Percentiles rank a stretch among this genome's conserved stretches.
These are phyloP conservation scores for Mechanitis mazaeus DNA, from an alignment of 2,888 invertebrate genomes.

Conservation along the genomic window DNA sequence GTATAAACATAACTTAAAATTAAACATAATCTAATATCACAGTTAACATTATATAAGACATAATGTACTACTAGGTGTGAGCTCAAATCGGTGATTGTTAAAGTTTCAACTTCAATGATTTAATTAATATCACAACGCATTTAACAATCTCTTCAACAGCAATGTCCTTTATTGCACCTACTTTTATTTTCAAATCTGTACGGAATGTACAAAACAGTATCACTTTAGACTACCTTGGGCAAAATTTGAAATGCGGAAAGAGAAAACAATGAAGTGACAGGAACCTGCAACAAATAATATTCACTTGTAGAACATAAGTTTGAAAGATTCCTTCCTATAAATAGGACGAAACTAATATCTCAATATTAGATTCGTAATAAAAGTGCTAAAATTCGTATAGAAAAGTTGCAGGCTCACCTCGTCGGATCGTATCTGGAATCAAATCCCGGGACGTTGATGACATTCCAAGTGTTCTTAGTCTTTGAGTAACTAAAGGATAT, in stretches of 20 bases:
- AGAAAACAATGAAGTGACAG: slow-evolving; percentile 92
- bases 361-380: no score
- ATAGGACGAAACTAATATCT: no score
- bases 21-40: slow-evolving; percentile 63
- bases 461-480: slow-evolving; percentile 88
- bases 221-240: slow-evolving; percentile 78
- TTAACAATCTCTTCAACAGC: slow-evolving; percentile 16
- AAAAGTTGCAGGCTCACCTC: slow-evolving; percentile 73
- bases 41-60: slow-evolving; percentile 38
- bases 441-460: slow-evolving; percentile 90
- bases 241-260: slow-evolving; percentile 89
- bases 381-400: no score
- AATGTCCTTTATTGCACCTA: slow-evolving; percentile 18
- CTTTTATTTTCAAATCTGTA: slow-evolving; percentile 12
- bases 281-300: slow-evolving; percentile 80
- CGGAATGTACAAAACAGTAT: slow-evolving; percentile 17
- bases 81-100: background rate
- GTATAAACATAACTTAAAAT: slow-evolving; percentile 36
- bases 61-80: slow-evolving; percentile 5
- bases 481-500: slow-evolving; percentile 91
- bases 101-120: slow-evolving; percentile 18
- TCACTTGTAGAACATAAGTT: background rate
- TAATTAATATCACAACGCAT: slow-evolving; percentile 48
- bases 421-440: slow-evolving; percentile 87
- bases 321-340: no score